Evolutionary conservation across 2,797 vertebrate genomes (phyloP).

Genomic region (Gobio occitaniae): DNA sequence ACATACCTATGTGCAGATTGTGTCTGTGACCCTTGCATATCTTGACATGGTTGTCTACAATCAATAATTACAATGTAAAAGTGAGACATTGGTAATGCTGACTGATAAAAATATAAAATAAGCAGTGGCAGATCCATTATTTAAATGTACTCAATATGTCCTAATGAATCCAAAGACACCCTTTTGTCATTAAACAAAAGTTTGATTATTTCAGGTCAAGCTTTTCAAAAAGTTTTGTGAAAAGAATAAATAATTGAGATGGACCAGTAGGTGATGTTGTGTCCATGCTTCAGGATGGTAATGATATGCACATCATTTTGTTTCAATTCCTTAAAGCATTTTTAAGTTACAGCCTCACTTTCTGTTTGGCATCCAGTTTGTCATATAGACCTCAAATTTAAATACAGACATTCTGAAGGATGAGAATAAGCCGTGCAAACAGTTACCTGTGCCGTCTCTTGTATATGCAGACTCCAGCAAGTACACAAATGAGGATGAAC

Average conservation of each 20-base stretch:
- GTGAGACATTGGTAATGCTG: neutral
- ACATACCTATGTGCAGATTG: neutral
- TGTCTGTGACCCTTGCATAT: neutral
- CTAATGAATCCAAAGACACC: neutral
- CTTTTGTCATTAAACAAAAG: neutral
- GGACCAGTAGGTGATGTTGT: neutral
- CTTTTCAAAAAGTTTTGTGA: neutral
- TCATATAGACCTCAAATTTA: neutral
- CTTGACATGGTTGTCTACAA: neutral
- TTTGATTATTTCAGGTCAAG: neutral
- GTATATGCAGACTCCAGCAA: slow-evolving; percentile 26
- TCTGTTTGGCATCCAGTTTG: neutral
- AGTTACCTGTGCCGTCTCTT: slow-evolving; percentile 12
- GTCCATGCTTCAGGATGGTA: neutral
- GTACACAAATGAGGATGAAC: slow-evolving; percentile 31
- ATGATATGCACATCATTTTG: neutral
- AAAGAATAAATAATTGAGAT: no score
- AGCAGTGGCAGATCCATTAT: neutral
- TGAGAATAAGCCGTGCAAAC: neutral
- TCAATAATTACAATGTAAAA: neutral
- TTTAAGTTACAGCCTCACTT: neutral
- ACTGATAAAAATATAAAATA: neutral
- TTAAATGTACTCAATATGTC: neutral
- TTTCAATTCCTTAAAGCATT: neutral
- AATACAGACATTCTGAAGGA: neutral